Percentiles rank a stretch among this genome's conserved stretches.
Evolutionary conservation across 2,888 invertebrate species (phyloP).

Genomic region (Drosophila rubida): DNA sequence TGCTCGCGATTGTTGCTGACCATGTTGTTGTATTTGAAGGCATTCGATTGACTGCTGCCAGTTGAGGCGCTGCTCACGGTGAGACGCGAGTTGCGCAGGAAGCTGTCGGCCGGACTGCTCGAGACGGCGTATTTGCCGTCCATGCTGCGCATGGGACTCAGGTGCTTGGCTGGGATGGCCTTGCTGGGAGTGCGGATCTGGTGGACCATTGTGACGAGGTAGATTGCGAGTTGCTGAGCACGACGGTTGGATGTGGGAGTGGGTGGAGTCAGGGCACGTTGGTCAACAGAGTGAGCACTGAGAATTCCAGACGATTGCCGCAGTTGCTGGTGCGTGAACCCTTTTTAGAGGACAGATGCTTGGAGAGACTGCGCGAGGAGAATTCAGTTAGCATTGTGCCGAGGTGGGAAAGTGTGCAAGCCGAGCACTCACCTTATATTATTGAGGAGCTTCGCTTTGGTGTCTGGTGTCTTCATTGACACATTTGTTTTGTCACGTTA

Average conservation of each 20-base stretch:
- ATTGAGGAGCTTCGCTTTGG: constrained; percentile 83
- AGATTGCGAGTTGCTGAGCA: constrained; percentile 12
- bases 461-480: constrained; percentile 84
- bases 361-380: constrained; percentile 89
- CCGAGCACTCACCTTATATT: constrained; percentile 81
- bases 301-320: constrained; percentile 93
- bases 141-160: constrained; percentile 75
- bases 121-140: constrained; percentile 67
- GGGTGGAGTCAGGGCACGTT: constrained; percentile 90
- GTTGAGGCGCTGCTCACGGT: constrained; percentile 22
- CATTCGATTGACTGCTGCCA: constrained; percentile 13
- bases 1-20: constrained; percentile 81
- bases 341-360: constrained; percentile 93
- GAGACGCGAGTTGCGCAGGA: constrained; percentile 51
- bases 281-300: constrained; percentile 92
- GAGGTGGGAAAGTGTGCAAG: too few species aligned
- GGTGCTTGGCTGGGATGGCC: constrained; percentile 76
- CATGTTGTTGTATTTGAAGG: constrained; percentile 82
- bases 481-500: constrained; percentile 71
- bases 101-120: constrained; percentile 68
- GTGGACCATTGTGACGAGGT: constrained; percentile 81
- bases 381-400: too few species aligned
- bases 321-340: constrained; percentile 94
- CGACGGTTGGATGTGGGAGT: constrained; percentile 31
- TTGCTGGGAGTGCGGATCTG: constrained; percentile 74